Conservation (phyloP, 1,140 invertebrate species). For the Diuraphis noxia region DNA sequence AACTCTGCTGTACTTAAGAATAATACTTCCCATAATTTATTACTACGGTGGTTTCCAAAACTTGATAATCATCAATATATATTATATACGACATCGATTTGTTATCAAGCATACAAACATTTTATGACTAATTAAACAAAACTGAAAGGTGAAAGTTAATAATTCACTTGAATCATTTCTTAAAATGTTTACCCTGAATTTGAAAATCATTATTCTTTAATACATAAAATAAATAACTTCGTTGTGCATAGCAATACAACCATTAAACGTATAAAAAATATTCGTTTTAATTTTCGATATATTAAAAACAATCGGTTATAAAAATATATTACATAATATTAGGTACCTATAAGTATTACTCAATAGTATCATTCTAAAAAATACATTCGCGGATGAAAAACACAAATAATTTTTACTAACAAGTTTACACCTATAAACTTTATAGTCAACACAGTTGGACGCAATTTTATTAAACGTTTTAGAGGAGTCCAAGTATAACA, state of each 20-base stretch:
- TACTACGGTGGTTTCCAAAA: not conserved
- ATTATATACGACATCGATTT: not conserved
- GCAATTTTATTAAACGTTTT: not conserved
- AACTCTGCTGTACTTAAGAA: not conserved
- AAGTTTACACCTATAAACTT: not conserved
- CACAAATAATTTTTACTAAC: not conserved
- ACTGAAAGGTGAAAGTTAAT: too few species aligned
- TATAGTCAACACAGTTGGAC: not conserved
- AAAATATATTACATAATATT: slow-evolving; percentile 19
- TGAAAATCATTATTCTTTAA: not conserved
- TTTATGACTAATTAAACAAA: not conserved
- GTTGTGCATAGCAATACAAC: not conserved
- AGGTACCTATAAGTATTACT: not conserved
- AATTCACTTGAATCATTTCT: not conserved
- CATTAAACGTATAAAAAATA: not conserved
- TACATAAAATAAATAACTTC: not conserved
- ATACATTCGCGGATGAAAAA: not conserved
- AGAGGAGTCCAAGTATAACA: not conserved
- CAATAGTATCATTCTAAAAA: not conserved
- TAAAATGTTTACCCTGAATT: not conserved
- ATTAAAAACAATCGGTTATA: slow-evolving; percentile 7
- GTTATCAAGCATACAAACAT: not conserved
- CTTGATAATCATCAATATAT: not conserved
- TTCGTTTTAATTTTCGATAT: not conserved
- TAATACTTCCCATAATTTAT: not conserved